These are phyloP conservation scores for Sebastes hopkinsi DNA, from an alignment of 2,797 vertebrate species.

Conservation along the genomic window DNA sequence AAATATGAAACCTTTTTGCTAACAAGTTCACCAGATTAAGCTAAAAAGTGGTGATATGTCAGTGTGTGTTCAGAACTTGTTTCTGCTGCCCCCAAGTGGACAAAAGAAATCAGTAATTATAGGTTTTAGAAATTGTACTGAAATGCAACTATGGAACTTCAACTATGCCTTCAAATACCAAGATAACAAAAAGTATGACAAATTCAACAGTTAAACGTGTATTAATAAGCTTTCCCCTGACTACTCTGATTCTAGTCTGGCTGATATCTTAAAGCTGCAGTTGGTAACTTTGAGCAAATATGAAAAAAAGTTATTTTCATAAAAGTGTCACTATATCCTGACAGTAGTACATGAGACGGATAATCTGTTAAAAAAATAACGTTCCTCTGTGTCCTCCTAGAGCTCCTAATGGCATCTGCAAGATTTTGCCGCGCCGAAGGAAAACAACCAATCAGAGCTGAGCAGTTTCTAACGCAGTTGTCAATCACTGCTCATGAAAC, in stretches of 20 bases:
- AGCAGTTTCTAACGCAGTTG: too few species aligned
- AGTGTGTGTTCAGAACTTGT: not conserved
- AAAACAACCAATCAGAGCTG: too few species aligned
- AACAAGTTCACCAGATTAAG: not conserved
- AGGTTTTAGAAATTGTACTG: not conserved
- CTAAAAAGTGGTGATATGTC: not conserved
- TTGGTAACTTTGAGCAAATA: too few species aligned
- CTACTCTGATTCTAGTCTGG: not conserved
- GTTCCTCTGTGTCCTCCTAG: too few species aligned
- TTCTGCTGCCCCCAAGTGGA: not conserved
- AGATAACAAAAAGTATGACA: not conserved
- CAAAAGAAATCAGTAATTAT: not conserved
- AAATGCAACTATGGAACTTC: not conserved
- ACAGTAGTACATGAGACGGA: fast-evolving
- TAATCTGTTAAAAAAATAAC: too few species aligned
- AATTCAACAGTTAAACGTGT: not conserved
- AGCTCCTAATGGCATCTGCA: too few species aligned
- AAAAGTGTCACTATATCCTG: too few species aligned
- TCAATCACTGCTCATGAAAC: too few species aligned
- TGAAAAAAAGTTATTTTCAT: too few species aligned
- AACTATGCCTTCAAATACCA: not conserved
- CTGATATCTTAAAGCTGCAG: not conserved
- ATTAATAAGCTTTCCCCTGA: not conserved
- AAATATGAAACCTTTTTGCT: not conserved
- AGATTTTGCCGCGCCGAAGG: too few species aligned